Evolutionary conservation across 2,113 vertebrate genomes (phyloP).

Genomic region (Serinus canaria): DNA sequence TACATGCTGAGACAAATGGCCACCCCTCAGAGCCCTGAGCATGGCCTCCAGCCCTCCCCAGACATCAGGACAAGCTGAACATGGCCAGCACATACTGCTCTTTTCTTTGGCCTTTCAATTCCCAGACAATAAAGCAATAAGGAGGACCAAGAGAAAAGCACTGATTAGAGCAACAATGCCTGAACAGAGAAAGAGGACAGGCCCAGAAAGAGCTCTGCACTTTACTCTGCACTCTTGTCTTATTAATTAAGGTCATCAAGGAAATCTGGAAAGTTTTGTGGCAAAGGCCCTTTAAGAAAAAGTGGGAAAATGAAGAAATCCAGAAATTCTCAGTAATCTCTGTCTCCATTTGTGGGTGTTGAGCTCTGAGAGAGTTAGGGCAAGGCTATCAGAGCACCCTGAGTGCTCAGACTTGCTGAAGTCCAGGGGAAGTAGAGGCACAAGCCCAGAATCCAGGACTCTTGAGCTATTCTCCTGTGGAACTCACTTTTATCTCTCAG

Average conservation of each 20-base stretch:
- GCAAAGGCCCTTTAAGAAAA: neutral
- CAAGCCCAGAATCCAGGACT: neutral
- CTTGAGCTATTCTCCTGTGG: accelerated
- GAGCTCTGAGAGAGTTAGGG: neutral
- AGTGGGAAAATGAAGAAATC: neutral
- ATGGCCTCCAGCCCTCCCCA: neutral
- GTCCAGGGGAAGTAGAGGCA: neutral
- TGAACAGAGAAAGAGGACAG: neutral
- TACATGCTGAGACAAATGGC: neutral
- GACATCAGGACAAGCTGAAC: neutral
- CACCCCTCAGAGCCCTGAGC: neutral
- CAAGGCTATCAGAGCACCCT: neutral
- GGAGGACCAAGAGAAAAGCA: neutral
- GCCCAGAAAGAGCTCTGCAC: neutral
- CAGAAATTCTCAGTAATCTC: neutral
- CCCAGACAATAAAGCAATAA: neutral
- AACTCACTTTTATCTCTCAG: neutral
- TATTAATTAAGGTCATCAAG: neutral
- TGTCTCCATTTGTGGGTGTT: neutral
- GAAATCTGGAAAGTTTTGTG: neutral
- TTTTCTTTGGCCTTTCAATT: neutral
- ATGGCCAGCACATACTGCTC: neutral
- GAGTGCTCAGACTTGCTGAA: neutral
- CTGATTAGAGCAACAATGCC: neutral
- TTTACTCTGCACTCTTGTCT: neutral